Conservation (phyloP, 2,888 invertebrate species). For the Alviniconcha strummeri region DNA sequence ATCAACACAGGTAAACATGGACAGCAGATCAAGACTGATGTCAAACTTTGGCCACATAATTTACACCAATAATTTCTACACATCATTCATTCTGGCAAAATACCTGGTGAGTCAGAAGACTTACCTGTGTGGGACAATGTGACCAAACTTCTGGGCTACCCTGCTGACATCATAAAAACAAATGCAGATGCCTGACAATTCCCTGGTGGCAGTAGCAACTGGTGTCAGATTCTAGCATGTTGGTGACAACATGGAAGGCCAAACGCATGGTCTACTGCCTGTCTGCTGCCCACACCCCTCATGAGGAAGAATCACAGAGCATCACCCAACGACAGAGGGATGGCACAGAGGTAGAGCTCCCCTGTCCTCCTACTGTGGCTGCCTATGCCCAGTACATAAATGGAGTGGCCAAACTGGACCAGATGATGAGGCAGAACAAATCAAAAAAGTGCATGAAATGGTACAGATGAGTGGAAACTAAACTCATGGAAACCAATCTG, state of each 20-base stretch:
- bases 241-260: no score
- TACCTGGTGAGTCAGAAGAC: conserved; percentile 22
- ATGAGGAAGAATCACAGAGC: no score
- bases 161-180: neutral
- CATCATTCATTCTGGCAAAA: conserved; percentile 5
- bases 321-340: no score
- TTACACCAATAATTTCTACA: conserved; percentile 28
- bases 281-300: no score
- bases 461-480: neutral
- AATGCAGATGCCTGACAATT: neutral
- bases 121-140: conserved; percentile 24
- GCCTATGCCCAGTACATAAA: neutral
- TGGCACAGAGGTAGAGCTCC: no score
- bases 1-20: no score
- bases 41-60: conserved; percentile 10
- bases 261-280: no score
- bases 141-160: neutral
- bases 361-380: no score
- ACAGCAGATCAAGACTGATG: neutral
- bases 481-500: neutral
- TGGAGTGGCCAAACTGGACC: neutral
- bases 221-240: no score
- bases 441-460: neutral
- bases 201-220: no score
- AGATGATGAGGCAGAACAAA: neutral